Conservation (phyloP, 2,113 vertebrate species). For the Chaenocephalus aceratus region DNA sequence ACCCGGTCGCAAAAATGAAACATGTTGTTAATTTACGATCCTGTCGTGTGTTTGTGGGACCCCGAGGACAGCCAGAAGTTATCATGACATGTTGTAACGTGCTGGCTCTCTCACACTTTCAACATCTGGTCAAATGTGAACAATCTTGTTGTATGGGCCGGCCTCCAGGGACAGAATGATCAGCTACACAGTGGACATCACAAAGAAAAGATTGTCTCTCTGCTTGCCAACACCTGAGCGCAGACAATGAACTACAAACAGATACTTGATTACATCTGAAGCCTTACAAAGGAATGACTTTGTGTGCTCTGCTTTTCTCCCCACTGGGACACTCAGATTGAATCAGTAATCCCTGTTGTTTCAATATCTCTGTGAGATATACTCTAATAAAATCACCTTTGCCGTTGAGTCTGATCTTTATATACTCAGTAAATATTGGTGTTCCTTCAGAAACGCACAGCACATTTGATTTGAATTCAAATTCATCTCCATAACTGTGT, state of each 20-base stretch:
- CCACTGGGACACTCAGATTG: constrained; percentile 29
- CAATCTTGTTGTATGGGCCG: too few relatives aligned
- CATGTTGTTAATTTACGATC: too few relatives aligned
- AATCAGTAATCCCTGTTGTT: constrained; percentile 39
- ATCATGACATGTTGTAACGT: too few relatives aligned
- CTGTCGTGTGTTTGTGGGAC: too few relatives aligned
- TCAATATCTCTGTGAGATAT: constrained; percentile 31
- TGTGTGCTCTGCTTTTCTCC: constrained; percentile 38
- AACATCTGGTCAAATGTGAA: too few relatives aligned
- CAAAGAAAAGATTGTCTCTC: constrained; percentile 8
- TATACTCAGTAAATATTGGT: constrained; percentile 39
- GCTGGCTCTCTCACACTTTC: too few relatives aligned
- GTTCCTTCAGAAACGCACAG: constrained; percentile 8
- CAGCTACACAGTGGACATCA: constrained; percentile 15
- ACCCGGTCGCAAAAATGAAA: too few relatives aligned
- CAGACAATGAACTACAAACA: constrained; percentile 22
- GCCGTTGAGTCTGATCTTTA: constrained; percentile 23
- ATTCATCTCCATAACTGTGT: constrained; percentile 21
- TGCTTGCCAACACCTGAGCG: constrained; percentile 31
- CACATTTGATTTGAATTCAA: constrained; percentile 47
- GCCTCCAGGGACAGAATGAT: constrained; percentile 6
- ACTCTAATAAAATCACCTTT: constrained; percentile 26
- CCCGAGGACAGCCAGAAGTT: too few relatives aligned
- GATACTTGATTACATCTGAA: constrained; percentile 39
- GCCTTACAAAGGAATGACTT: constrained; percentile 36